Base-by-base conservation (phyloP, 64 coral and sea anemone species). In the Dendrophyllia cribrosa region DNA sequence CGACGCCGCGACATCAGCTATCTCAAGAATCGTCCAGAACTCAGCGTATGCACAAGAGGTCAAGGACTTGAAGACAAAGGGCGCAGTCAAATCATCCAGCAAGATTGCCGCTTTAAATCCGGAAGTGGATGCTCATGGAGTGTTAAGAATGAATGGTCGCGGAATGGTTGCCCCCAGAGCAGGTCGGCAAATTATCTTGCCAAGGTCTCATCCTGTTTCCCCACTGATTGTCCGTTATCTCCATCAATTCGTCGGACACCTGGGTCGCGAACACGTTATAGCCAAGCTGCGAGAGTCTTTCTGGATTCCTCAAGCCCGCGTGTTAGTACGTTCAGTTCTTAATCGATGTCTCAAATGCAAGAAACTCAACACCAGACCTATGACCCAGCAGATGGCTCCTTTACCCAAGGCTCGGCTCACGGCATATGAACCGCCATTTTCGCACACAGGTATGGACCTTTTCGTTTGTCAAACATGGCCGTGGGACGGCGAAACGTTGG, bases 301-400 rank as follows among this genome's bases (percentile, higher is more conserved):
- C 56, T 88, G 86, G 86, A 77, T 88, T 43, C 86, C 86, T 88
- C 49, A 73, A 74, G 67, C 56, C 16, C 58, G 86, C 9, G 72
- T 76, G 20, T 70, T 88, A 15, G 73, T 88, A 25, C 67, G 86
- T 25, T 88, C 86, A 22, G 58, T 88, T n/a, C 71, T 59, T 25
- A 47, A 58, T 20, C 67, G 49, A 67, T 88, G 86, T 43, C 15
- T 88, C 9, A 88, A 17, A 6, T 88, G 86, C 70, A 72, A 45
- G 68, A 88, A 88, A 50, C n/a, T 88, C 43, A 72, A 58, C 51
- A 51, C 71, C 44, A 25, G 43, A 46, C 88, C 88, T n/a, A 53
- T 69, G 20, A 68, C 67, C 47, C 78, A 74, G n/a, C 53, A 91
- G 72, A 85, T 91, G 89, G 89, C 89, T 3, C 70, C 78, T 13